These are phyloP conservation scores for Centropus bengalensis DNA, from an alignment of 2,113 vertebrate genomes.

Conservation along the genomic window DNA sequence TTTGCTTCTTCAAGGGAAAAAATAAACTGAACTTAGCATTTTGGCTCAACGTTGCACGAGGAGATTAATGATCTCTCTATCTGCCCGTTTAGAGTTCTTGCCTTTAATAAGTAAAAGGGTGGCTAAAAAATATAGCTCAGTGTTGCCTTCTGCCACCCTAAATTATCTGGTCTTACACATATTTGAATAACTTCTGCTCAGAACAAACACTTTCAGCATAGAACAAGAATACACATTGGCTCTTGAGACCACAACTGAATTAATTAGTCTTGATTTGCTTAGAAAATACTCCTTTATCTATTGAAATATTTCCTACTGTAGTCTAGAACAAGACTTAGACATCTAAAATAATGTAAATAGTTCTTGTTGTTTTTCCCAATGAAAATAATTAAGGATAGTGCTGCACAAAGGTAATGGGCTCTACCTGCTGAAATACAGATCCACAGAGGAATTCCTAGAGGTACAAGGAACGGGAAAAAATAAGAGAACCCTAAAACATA, in stretches of 20 bases:
- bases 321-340: constrained; percentile 68
- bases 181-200: constrained; percentile 79
- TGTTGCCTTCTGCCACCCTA: constrained; percentile 66
- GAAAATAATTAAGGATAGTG: constrained; percentile 72
- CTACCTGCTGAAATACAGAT: constrained; percentile 20
- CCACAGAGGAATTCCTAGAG: constrained; percentile 28
- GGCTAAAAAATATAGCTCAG: not conserved
- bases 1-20: not conserved
- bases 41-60: not conserved
- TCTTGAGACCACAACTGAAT: constrained; percentile 75
- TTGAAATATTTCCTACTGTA: constrained; percentile 69
- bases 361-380: constrained; percentile 70
- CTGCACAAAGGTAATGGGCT: constrained; percentile 64
- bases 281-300: constrained; percentile 76
- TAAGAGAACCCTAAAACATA: not conserved
- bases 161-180: constrained; percentile 80
- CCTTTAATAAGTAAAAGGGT: constrained; percentile 42
- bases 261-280: constrained; percentile 82
- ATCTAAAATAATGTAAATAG: constrained; percentile 61
- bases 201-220: constrained; percentile 76
- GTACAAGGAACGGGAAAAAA: not conserved
- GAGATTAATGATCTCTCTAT: not conserved
- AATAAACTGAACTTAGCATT: not conserved
- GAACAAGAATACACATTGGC: constrained; percentile 68
- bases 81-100: constrained; percentile 1